Evolutionary conservation across 2,797 vertebrate species (phyloP).

Genomic region (Acipenser transmontanus): DNA sequence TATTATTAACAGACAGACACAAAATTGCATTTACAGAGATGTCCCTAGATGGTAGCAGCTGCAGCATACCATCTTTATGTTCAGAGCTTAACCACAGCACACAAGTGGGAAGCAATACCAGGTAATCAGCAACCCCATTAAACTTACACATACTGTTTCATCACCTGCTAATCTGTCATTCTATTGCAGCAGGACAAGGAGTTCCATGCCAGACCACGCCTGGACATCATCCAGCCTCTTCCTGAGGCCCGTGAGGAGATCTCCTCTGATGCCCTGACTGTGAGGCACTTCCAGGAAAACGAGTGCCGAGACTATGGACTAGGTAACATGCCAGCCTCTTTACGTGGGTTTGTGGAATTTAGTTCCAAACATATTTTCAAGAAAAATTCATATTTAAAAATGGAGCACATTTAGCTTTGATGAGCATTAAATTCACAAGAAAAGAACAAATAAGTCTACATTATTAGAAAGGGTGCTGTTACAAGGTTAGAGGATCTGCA

Average conservation of each 20-base stretch:
- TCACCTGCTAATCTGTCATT: not conserved
- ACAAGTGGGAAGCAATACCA: too few relatives aligned
- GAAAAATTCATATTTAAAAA: too few relatives aligned
- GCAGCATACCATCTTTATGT: too few relatives aligned
- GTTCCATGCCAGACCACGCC: slow-evolving; percentile 81
- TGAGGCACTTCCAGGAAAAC: slow-evolving; percentile 91
- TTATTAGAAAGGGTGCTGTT: not conserved
- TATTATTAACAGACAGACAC: too few relatives aligned
- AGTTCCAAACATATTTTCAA: too few relatives aligned
- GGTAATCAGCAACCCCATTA: too few relatives aligned
- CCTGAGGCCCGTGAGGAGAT: slow-evolving; percentile 88
- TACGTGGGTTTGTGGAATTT: not conserved
- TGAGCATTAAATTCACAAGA: not conserved
- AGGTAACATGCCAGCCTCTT: slow-evolving; percentile 59
- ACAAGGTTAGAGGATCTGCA: too few relatives aligned
- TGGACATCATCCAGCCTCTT: slow-evolving; percentile 91
- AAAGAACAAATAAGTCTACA: not conserved
- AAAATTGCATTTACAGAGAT: too few relatives aligned
- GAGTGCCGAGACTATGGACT: slow-evolving; percentile 94
- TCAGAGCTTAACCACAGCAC: too few relatives aligned
- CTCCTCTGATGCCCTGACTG: slow-evolving; percentile 91
- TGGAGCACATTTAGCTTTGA: too few relatives aligned
- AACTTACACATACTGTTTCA: not conserved
- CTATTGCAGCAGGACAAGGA: slow-evolving; percentile 71
- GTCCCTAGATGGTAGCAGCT: too few relatives aligned